Base-by-base conservation (phyloP, 2,113 vertebrate genomes). In the Ceyx cyanopectus region DNA sequence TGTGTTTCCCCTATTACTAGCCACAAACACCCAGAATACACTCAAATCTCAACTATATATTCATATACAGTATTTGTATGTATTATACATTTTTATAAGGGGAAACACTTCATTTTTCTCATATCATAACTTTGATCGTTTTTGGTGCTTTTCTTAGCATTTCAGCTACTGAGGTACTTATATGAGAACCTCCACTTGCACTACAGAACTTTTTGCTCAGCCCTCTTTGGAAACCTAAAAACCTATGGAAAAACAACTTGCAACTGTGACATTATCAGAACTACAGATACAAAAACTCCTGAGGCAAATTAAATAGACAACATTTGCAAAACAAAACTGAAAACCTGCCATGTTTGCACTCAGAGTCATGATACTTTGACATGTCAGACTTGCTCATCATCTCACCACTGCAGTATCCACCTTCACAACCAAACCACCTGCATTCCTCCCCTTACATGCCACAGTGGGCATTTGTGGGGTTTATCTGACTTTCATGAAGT, bases 401-500 rank as follows among this genome's bases (percentile, higher is more conserved):
- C 37, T 95, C 77, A 81, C 29, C 74, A 68, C 61, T 78, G 83
- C 45, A 78, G 67, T 15, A 74, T 54, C 86, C 57, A 75, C 74
- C 89, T 81, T 81, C 80, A 56, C 84, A 92, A 73, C 30, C 13
- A 76, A 81, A 66, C 51, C 32, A 50, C 0, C 0, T 40, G 62
- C 62, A 18, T 88, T 48, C 58, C 46, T 73, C 32, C 37, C 32
- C 54, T 76, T 66, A 67, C 32, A 14, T 15, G 34, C 14, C 81
- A 75, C 80, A 68, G 26, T 12, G 70, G 50, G 43, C 53, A 90
- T 82, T 46, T 76, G 30, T 54, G 60, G 70, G 62, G 24, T 32
- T 94, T 78, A 90, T 86, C 63, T 75, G 89, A 88, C 66, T 89
- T 90, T 57, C 77, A 69, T 78, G 68, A 87, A 89, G 81, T 29